These are phyloP conservation scores for Pampusana beccarii DNA, from an alignment of 2,113 vertebrate genomes.

Conservation along the genomic window DNA sequence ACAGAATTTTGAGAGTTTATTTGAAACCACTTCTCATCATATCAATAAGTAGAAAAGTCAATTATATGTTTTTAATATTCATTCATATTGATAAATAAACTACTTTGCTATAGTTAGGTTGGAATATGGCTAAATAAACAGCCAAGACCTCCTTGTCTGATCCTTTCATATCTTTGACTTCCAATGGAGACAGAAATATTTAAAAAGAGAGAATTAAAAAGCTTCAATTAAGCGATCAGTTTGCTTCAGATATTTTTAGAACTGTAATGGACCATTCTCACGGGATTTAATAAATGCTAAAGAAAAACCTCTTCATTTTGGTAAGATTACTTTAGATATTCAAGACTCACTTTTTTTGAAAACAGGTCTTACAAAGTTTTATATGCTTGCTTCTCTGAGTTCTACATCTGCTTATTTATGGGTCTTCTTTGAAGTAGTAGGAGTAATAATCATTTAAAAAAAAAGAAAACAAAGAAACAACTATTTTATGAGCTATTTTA, in stretches of 20 bases:
- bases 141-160: not conserved
- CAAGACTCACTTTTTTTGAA: not conserved
- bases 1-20: not conserved
- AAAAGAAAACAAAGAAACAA: not conserved
- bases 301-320: not conserved
- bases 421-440: not conserved
- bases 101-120: not conserved
- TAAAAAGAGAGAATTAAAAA: not conserved
- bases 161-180: not conserved
- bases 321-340: not conserved
- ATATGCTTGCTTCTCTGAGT: not conserved
- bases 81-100: not conserved
- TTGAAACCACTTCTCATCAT: not conserved
- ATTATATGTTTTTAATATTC: not conserved
- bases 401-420: not conserved
- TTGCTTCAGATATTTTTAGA: not conserved
- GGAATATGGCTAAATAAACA: not conserved
- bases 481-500: not conserved
- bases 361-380: accelerated
- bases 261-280: not conserved
- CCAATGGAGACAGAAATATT: not conserved
- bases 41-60: not conserved
- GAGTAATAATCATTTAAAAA: not conserved
- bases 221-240: not conserved
- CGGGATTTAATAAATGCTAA: not conserved